A percentile compares a stretch with the other conserved stretches of the same genome.
phyloP scores from a whole-genome alignment of 1,140 invertebrate genomes.

The Trichoplusia ni region DNA sequence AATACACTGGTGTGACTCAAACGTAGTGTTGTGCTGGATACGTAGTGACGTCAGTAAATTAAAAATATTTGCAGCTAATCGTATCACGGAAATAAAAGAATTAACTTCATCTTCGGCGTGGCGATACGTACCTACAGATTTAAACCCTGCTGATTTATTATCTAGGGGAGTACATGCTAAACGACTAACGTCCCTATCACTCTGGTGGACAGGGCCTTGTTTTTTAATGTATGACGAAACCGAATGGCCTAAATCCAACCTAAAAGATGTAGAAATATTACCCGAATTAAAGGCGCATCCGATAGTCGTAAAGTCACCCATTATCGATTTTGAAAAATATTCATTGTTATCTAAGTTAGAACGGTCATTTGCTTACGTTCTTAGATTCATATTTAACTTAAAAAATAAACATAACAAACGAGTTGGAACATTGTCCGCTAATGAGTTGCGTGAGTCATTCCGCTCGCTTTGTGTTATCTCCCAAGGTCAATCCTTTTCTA shows the following conservation, averaged over 20 bases:
- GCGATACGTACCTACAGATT: conserved; percentile 28
- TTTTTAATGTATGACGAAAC: conserved; percentile 18
- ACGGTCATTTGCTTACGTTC: conserved; percentile 23
- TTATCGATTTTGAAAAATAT: conserved; percentile 24
- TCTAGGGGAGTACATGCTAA: conserved; percentile 23
- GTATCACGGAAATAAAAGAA: conserved; percentile 25
- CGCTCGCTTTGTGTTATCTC: background rate
- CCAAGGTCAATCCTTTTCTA: conserved; percentile 11
- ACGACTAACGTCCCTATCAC: background rate
- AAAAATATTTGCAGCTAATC: conserved; percentile 38
- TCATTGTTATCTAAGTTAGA: conserved; percentile 27
- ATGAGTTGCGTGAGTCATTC: conserved; percentile 16
- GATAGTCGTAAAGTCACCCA: background rate
- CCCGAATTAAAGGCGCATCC: conserved; percentile 28
- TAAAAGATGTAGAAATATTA: background rate
- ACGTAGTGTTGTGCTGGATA: conserved; percentile 34
- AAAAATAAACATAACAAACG: conserved; percentile 28
- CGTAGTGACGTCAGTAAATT: conserved; percentile 2
- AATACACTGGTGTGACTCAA: conserved; percentile 43
- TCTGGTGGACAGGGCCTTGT: conserved; percentile 32
- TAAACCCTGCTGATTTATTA: conserved; percentile 35
- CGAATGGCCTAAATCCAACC: conserved; percentile 28
- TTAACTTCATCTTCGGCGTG: background rate
- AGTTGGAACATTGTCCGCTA: conserved; percentile 10
- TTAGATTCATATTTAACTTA: conserved; percentile 27